Evolutionary conservation across 2,113 vertebrate genomes (phyloP), one percentile per base, ranked within the genome.

Genomic region (Dryoscopus gambensis): DNA sequence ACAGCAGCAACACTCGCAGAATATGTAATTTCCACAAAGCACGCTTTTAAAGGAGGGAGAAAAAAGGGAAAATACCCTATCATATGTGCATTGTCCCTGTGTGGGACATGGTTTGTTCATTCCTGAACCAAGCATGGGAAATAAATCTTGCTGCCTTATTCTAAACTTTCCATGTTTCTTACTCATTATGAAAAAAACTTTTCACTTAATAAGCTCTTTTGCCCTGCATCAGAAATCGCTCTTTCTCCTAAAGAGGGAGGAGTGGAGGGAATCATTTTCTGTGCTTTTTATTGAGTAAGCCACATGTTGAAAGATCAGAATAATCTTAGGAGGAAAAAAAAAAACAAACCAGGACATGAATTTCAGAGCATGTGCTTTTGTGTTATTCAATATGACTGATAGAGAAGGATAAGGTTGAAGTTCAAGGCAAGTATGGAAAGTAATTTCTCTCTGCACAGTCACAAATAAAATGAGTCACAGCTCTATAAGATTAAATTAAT

Each of bases 401-500:
- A 96, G 65, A 79, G 71, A 96, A 95, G 94, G 91, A 96, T 87
- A 92, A 97, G 97, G 97, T 96, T 96, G 89, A 97, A 97, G 97
- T 97, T 97, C 97, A 97, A 97, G 97, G 97, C 87, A 97, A 97
- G 96, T 65, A 92, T 91, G 77, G 94, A 96, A 97, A 91, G 94
- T 95, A 97, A 97, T 97, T 97, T 97, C 93, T 97, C 92, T 93
- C 94, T 87, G 77, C 83, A 97, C 91, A 94, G 92, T 85, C 93
- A 95, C 93, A 97, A 97, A 97, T 96, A 97, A 97, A 97, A 97
- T 94, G 96, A 97, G 80, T 96, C 84, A 95, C 93, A 88, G 94
- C 94, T 97, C 87, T 84, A 96, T 96, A 96, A 92, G 97, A 97
- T 96, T 97, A 97, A 97, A 97, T 97, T 97, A 97, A 96, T 97